Evolutionary conservation across 2,797 vertebrate genomes (phyloP).

Genomic region (Echiichthys vipera): DNA sequence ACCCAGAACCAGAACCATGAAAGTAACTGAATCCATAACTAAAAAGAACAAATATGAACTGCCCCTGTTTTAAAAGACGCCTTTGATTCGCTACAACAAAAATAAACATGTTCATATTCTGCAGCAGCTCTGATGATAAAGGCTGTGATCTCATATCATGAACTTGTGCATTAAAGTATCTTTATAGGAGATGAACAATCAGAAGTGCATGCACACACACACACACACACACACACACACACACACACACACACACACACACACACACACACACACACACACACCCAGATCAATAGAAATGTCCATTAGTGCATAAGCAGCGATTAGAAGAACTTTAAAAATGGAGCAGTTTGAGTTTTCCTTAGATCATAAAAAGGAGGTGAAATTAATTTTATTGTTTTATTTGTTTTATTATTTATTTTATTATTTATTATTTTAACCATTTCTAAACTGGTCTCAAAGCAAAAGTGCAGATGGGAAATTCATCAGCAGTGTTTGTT

Average conservation of each 20-base stretch:
- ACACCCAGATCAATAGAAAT: conserved; percentile 60
- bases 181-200: conserved; percentile 15
- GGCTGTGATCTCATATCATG: conserved; percentile 10
- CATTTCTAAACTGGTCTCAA: conserved; percentile 11
- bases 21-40: background rate
- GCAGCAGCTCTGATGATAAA: background rate
- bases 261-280: conserved; percentile 5
- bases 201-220: background rate
- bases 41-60: background rate
- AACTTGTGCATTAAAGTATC: conserved; percentile 14
- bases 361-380: conserved; percentile 27
- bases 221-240: no score
- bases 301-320: conserved; percentile 63
- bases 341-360: conserved; percentile 70
- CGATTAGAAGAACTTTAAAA: conserved; percentile 68
- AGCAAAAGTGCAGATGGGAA: background rate
- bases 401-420: conserved; percentile 24
- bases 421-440: conserved; percentile 4
- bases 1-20: conserved; percentile 36
- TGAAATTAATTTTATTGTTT: conserved; percentile 16
- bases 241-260: no score
- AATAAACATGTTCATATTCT: background rate
- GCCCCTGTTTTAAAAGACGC: background rate
- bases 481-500: background rate
- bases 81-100: background rate